Evolutionary conservation across 2,797 vertebrate species (phyloP), one percentile per base, ranked within the genome.

Genomic region (Delichon dasypus): DNA sequence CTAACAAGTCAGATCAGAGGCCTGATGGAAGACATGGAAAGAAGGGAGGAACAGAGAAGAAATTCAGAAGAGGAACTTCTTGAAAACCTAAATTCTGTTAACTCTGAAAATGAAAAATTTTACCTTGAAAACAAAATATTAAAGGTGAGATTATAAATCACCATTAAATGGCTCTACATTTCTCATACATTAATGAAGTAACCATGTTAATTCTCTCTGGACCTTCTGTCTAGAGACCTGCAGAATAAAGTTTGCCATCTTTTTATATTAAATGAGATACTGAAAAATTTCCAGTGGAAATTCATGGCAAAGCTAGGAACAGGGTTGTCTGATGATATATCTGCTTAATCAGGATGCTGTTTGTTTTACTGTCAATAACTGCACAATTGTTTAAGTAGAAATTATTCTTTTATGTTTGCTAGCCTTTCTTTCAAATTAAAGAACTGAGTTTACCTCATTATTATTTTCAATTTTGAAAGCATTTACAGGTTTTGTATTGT

Each of bases 41-140:
- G 84, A 96, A 97, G 97, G 91, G 96, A 97, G 84, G 97, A 98
- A 5, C 47, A 95, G 79, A 96, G 96, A 47, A 97, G 89, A 66
- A 96, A 93, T 14, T 96, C 98, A 8, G 97, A 96, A 75, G 97
- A 97, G 90, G 96, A 95, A 58, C 94, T 98, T 96, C 92, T 97
- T 95, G 96, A 94, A 94, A 98, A 97, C 67, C 85, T 98, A 68
- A 96, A 98, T 62, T 97, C 91, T 78, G 25, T 95, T 95, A 97
- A 88, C 93, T 98, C 81, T 91, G 97, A 98, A 97, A 97, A 89
- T 86, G 80, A 97, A 96, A 95, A 97, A 30, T 91, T 98, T 80
- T 76, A 64, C 92, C 60, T 97, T 87, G 98, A 98, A 96, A 99
- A 99, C 96, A 92, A 97, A 95, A 93, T 97, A 66, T 97, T 99